Evolutionary conservation across 2,888 invertebrate genomes (phyloP).

Genomic region (Euplexia lucipara): DNA sequence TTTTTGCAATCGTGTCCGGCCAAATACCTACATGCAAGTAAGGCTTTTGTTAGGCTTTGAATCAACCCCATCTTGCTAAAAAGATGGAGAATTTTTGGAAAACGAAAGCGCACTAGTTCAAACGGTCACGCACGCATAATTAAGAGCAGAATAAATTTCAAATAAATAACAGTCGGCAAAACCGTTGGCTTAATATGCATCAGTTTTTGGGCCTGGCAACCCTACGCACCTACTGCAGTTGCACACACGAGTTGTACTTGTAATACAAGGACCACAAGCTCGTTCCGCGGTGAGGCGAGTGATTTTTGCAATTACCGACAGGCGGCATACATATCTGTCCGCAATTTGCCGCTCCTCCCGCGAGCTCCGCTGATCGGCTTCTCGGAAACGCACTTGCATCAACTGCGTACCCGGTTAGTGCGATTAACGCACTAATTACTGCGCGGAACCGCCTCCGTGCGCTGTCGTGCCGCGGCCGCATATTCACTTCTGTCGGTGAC

Average conservation of each 20-base stretch:
- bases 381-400: slow-evolving; percentile 87
- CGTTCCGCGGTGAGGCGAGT: slow-evolving; percentile 74
- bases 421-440: slow-evolving; percentile 88
- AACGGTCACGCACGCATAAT: too few species aligned
- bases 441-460: slow-evolving; percentile 58
- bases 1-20: too few species aligned
- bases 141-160: too few species aligned
- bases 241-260: slow-evolving; percentile 70
- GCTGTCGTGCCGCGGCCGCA: slow-evolving; percentile 31
- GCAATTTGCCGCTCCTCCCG: slow-evolving; percentile 88
- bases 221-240: slow-evolving; percentile 52
- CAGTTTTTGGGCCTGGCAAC: too few species aligned
- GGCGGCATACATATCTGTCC: slow-evolving; percentile 88
- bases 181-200: too few species aligned
- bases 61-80: too few species aligned
- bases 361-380: slow-evolving; percentile 85
- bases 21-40: too few species aligned
- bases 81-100: too few species aligned
- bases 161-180: too few species aligned
- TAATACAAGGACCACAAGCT: slow-evolving; percentile 74
- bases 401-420: slow-evolving; percentile 77
- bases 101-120: too few species aligned
- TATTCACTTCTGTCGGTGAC: slow-evolving; percentile 52
- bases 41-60: too few species aligned
- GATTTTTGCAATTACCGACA: slow-evolving; percentile 89